phyloP scores from a whole-genome alignment of 2,113 vertebrate genomes.

The Platichthys flesus region DNA sequence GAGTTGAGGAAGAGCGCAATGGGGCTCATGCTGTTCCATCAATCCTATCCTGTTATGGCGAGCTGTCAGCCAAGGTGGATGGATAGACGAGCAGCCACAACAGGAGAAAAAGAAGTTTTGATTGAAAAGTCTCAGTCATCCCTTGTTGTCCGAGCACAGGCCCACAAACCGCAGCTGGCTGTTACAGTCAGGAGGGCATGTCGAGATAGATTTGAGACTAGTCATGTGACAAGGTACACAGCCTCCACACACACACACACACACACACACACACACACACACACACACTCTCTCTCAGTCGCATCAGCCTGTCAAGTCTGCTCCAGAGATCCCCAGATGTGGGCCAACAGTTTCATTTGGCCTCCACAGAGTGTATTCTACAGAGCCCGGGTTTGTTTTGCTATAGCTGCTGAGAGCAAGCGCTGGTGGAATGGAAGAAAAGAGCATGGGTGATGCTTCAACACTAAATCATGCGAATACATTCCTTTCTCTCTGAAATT shows the following conservation, averaged over 20 bases:
- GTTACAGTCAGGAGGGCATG: conserved; percentile 58
- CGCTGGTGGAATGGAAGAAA: conserved; percentile 44
- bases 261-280: conserved; percentile 6
- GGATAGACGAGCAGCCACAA: conserved; percentile 52
- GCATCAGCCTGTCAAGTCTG: conserved; percentile 62
- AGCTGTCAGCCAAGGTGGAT: conserved; percentile 57
- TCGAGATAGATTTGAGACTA: conserved; percentile 59
- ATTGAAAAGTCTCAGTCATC: conserved; percentile 60
- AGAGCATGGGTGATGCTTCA: conserved; percentile 46
- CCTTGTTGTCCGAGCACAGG: conserved; percentile 39
- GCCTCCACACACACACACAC: conserved; percentile 15
- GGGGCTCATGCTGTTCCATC: conserved; percentile 57
- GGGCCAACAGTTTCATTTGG: conserved; percentile 63
- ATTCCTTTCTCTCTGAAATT: conserved; percentile 55
- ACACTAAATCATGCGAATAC: conserved; percentile 64
- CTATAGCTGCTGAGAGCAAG: conserved; percentile 42
- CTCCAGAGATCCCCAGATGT: conserved; percentile 57
- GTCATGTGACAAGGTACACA: conserved; percentile 56
- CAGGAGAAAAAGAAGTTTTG: conserved; percentile 39
- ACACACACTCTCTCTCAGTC: conserved; percentile 31
- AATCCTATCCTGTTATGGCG: conserved; percentile 59
- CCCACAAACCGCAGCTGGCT: conserved; percentile 20
- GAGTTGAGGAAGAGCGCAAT: conserved; percentile 50
- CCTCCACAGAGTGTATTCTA: conserved; percentile 59
- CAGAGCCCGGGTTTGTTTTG: conserved; percentile 63